Base-by-base conservation (phyloP, 2,113 vertebrate species). In the Nycticebus coucang region DNA sequence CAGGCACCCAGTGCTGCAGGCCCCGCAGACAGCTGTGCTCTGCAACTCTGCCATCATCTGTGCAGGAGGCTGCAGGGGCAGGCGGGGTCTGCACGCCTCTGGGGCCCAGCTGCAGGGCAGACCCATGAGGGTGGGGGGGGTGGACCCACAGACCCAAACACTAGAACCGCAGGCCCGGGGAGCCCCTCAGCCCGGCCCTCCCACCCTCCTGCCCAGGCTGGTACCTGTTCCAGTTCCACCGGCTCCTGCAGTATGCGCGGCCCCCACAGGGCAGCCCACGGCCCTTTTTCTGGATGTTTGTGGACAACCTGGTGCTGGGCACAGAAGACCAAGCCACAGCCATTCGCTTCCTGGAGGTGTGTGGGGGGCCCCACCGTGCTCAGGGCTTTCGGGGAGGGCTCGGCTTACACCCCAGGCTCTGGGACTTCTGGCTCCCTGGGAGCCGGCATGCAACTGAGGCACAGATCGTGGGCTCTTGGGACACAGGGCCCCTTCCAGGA, bases 291-390 rank as follows among this genome's bases (percentile, higher is more conserved):
- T 95, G 92, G 88, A 35, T 96, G 17, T 95, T 79, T 1, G 68
- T 75, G n/a, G 91, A 97, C 86, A 95, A 94, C 21, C 77, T 97
- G 68, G 21, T 96, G 96, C 80, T 98, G 89, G 92, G 0, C 0
- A 13, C 71, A 7, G 97, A 97, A 0, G 96, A 81, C 3, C 94
- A 41, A 30, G 35, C 15, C 33, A 45, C 45, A 0, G 79, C 95
- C 28, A n/a, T 33, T n/a, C 97, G 68, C 13, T 96, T 97, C 45
- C 83, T 98, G 18, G 77, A 98, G 96, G 97, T 97, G 62, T 2
- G 89, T 78, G 69, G 28, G 17, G 92, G 22, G 50, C 41, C 50
- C 71, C 1, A 17, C 8, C 83, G 26, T 37, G 0, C 68, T 2
- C 7, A 0, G 1, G 14, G 7, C 2, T 26, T 9, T 0, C 2